phyloP scores from a whole-genome alignment of 2,113 vertebrate genomes.

The Gobio gobio region DNA sequence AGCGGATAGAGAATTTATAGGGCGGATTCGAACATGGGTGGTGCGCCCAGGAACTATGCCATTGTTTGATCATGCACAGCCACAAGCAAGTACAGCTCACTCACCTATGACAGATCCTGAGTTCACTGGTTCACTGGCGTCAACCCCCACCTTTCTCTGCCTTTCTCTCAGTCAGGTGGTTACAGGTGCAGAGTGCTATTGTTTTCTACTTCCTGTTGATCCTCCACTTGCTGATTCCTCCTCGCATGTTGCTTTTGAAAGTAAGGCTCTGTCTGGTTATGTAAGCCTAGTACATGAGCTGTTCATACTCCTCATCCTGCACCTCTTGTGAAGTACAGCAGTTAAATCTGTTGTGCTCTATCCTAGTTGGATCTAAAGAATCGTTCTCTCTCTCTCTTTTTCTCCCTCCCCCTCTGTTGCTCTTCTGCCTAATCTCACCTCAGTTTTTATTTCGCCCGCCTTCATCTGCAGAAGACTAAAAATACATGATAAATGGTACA shows the following conservation, averaged over 20 bases:
- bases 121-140: slow-evolving; percentile 64
- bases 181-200: slow-evolving; percentile 76
- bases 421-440: slow-evolving; percentile 75
- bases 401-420: slow-evolving; percentile 64
- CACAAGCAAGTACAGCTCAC: slow-evolving; percentile 64
- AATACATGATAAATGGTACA: slow-evolving; percentile 86
- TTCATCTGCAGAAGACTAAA: slow-evolving; percentile 82
- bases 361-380: slow-evolving; percentile 48
- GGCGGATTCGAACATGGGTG: slow-evolving; percentile 81
- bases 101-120: slow-evolving; percentile 69
- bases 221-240: slow-evolving; percentile 62
- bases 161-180: slow-evolving; percentile 57
- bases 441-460: slow-evolving; percentile 81
- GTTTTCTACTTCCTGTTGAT: slow-evolving; percentile 75
- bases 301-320: slow-evolving; percentile 61
- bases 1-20: slow-evolving; percentile 94
- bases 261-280: slow-evolving; percentile 58
- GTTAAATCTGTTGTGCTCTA: slow-evolving; percentile 62
- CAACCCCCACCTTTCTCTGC: slow-evolving; percentile 64
- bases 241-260: slow-evolving; percentile 56
- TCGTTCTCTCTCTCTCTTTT: slow-evolving; percentile 44
- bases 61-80: slow-evolving; percentile 70
- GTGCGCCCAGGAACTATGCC: slow-evolving; percentile 78
- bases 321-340: slow-evolving; percentile 52
- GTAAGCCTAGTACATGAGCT: slow-evolving; percentile 58